Base-by-base conservation (phyloP, 2,888 invertebrate genomes). In the Agrenia bidenticulata region DNA sequence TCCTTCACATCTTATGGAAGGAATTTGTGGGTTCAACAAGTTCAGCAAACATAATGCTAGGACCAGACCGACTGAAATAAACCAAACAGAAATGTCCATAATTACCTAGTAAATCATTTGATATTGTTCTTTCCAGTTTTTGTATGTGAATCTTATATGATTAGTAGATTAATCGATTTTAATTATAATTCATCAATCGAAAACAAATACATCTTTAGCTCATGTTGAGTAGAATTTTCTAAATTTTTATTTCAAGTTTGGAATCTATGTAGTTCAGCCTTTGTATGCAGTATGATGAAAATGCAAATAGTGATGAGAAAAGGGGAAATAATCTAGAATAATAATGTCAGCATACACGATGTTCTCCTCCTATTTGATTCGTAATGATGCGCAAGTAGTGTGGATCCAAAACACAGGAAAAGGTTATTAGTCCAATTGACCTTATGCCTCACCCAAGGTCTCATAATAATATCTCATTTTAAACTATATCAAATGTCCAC, bases 1-100 rank as follows among this genome's bases (percentile, higher is more conserved):
- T 7, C 67, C 68, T 0, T 70, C 69, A 56, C 75, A 75, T 45
- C 65, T 42, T n/a, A 75, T 42, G 2, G 70, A 60, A 11, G 75
- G 75, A 37, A 71, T 60, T 11, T 50, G 51, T 21, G 73, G 70
- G 54, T 72, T 73, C 42, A 75, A 42, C 45, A 72, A 32, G 61
- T 75, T 75, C 5, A 73, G 54, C 1, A 72, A 59, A 41, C 58
- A 70, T 1, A 75, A 50, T 7, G 66, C 59, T 11, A 75, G 49
- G 1, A 71, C 23, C 11, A 66, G 60, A 17, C 32, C 58, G 37
- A 72, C 75, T 73, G 64, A 54, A 73, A 66, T 15, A n/a, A n/a
- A n/a, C n/a, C n/a, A n/a, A n/a, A n/a, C n/a, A n/a, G n/a, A n/a
- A n/a, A n/a, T n/a, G n/a, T n/a, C n/a, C n/a, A n/a, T n/a, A n/a